These are phyloP conservation scores for Dicyrtomina minuta DNA, from an alignment of 2,888 invertebrate genomes.

Conservation along the genomic window DNA sequence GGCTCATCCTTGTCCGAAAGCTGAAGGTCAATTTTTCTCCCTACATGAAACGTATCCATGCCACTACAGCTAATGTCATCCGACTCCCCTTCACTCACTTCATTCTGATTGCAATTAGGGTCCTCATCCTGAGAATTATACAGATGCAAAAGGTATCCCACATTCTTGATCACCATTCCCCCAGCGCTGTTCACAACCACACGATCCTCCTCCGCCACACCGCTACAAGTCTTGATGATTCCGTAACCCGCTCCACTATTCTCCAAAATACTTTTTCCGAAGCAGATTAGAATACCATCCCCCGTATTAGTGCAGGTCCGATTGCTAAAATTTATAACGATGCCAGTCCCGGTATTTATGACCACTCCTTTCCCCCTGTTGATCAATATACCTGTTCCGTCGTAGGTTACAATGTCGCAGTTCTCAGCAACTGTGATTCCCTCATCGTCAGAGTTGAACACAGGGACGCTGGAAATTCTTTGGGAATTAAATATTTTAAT, in stretches of 20 bases:
- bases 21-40: too few species aligned
- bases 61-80: too few species aligned
- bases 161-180: neutral
- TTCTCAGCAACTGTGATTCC: neutral
- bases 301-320: constrained; percentile 8
- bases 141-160: neutral
- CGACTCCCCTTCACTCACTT: too few species aligned
- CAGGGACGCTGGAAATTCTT: neutral
- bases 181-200: neutral
- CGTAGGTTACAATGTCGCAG: constrained; percentile 6
- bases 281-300: constrained; percentile 4
- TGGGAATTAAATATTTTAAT: neutral
- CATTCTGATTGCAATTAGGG: neutral
- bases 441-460: constrained; percentile 5
- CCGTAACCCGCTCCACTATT: constrained; percentile 11
- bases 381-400: constrained; percentile 7
- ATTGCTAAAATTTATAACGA: constrained; percentile 12
- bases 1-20: too few species aligned
- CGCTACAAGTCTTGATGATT: neutral
- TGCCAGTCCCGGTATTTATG: neutral
- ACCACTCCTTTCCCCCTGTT: neutral
- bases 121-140: neutral
- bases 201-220: neutral
- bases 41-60: too few species aligned
- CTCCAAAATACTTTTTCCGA: neutral